Base-by-base conservation (phyloP, 2,113 vertebrate genomes). In the Malurus alboscapulatus region DNA sequence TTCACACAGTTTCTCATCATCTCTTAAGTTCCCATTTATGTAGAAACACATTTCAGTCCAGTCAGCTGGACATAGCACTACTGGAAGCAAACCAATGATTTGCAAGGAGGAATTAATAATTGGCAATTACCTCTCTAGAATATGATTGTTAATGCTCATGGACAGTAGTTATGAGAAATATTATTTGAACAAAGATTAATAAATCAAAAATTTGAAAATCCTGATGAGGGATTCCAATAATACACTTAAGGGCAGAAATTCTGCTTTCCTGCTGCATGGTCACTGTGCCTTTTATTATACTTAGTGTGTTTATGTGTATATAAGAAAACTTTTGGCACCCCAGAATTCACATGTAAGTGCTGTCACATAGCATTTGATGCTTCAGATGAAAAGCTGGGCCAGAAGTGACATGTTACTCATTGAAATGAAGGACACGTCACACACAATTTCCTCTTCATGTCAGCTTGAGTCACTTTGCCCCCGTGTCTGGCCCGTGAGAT, bases 361-460 rank as follows among this genome's bases (percentile, higher is more conserved):
- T 96, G 95, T 97, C 96, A 96, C 83, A 76, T 11, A 76, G 53
- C 54, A 89, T 97, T 95, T 94, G 85, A 59, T 77, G 51, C 59
- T 89, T 82, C 44, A 72, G 68, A 73, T 91, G 77, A 94, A 75
- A 89, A 93, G 86, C 17, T 87, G 65, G 81, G 74, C 77, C 83
- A 91, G 93, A 83, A 95, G 91, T 87, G 95, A 94, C 95, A 87
- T 0, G 17, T 74, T 94, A 81, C 92, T 95, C 92, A 79, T 77
- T 79, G 83, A 88, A 94, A 90, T 38, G 95, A 96, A 96, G 96
- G 96, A 94, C 92, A 79, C 24, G 92, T 96, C 97, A 96, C 53
- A 95, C 66, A 55, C 45, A 53, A 90, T 97, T 96, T 91, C 83
- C 84, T 95, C 51, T 61, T 74, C 7, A 6, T 38, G 61, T 94